Conservation (phyloP, 2,888 invertebrate species). For the Mylabris sibirica region DNA sequence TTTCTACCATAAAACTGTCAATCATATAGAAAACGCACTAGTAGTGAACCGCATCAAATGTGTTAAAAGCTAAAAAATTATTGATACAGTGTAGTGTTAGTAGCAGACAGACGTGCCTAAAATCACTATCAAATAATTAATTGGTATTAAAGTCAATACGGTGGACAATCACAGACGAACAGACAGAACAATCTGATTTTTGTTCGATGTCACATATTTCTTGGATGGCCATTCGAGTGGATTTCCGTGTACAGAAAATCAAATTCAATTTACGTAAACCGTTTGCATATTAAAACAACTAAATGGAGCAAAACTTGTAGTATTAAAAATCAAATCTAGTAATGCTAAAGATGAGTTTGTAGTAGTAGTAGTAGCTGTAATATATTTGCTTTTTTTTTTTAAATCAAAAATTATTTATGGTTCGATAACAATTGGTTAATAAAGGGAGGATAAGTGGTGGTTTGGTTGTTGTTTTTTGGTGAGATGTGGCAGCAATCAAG, state of each 20-base stretch:
- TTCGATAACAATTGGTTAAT: constrained; percentile 23
- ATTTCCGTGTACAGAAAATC: constrained; percentile 14
- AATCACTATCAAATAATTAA: constrained; percentile 3
- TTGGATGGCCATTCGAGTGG: constrained; percentile 12
- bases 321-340: not conserved
- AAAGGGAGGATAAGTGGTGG: not conserved
- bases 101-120: not conserved
- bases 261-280: constrained; percentile 27
- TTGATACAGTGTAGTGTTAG: not conserved
- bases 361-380: no score
- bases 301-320: not conserved
- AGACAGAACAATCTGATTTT: not conserved
- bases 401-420: not conserved
- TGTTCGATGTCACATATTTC: constrained; percentile 21
- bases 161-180: not conserved
- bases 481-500: constrained; percentile 35
- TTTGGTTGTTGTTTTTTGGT: constrained; percentile 4
- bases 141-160: not conserved
- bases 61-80: no score
- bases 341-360: no score
- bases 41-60: no score
- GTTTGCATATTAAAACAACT: constrained; percentile 21
- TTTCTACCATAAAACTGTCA: no score
- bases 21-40: no score
- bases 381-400: no score